Percentiles rank a stretch among this genome's conserved stretches.
Conservation (phyloP, 1,140 invertebrate genomes). For the Zaprionus davidi region DNA sequence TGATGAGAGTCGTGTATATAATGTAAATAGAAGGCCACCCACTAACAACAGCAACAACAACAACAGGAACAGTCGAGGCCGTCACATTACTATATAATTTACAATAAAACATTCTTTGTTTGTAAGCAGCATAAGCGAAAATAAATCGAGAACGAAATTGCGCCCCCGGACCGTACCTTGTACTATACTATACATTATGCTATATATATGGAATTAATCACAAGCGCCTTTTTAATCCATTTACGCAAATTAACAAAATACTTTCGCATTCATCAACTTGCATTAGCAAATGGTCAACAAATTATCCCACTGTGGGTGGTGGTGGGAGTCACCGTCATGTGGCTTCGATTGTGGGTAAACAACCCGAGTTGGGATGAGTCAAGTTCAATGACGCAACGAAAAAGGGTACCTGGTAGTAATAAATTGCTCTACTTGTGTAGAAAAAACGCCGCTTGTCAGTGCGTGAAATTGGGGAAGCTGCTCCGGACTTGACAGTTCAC, state of each 20-base stretch:
- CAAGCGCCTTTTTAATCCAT: background rate
- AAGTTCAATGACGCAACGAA: constrained; percentile 80
- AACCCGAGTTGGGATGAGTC: constrained; percentile 64
- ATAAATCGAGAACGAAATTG: constrained; percentile 67
- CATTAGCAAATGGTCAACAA: constrained; percentile 39
- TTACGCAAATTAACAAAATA: constrained; percentile 49
- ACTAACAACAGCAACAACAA: constrained; percentile 33
- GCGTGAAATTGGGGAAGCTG: constrained; percentile 61
- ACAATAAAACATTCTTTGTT: constrained; percentile 70
- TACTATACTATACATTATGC: constrained; percentile 11
- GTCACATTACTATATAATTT: constrained; percentile 73
- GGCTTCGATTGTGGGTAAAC: constrained; percentile 55
- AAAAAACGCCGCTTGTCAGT: constrained; percentile 58
- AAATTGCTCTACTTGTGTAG: constrained; percentile 17
- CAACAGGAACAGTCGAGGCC: constrained; percentile 36
- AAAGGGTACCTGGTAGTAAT: constrained; percentile 26
- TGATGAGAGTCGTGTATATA: constrained; percentile 67
- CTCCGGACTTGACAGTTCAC: background rate
- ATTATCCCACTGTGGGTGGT: constrained; percentile 4
- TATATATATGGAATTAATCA: background rate
- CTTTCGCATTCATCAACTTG: constrained; percentile 18
- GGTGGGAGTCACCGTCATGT: constrained; percentile 33
- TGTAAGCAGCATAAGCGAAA: constrained; percentile 62
- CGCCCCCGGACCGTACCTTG: constrained; percentile 43
- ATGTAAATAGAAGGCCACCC: constrained; percentile 73